These are phyloP conservation scores for Fundulus diaphanus DNA, from an alignment of 2,797 vertebrate genomes.

Conservation along the genomic window DNA sequence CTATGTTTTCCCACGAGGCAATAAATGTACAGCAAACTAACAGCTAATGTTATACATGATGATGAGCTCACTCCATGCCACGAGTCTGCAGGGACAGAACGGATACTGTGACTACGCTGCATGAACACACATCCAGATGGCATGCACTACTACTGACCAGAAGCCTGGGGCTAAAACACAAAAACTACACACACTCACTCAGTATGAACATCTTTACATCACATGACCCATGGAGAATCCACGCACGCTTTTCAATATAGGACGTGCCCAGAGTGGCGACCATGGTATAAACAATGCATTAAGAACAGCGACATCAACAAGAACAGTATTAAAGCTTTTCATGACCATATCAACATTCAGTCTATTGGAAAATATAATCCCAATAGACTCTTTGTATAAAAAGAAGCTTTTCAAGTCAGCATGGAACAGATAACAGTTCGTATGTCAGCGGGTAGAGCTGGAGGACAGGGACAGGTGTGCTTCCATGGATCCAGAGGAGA, in stretches of 20 bases:
- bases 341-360: conserved; percentile 85
- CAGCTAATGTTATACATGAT: conserved; percentile 63
- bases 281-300: conserved; percentile 71
- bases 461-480: conserved; percentile 58
- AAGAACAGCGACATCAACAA: conserved; percentile 68
- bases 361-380: conserved; percentile 82
- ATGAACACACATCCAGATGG: conserved; percentile 54
- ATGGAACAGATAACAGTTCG: conserved; percentile 80
- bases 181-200: conserved; percentile 33
- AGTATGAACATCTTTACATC: conserved; percentile 58
- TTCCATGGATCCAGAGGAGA: conserved; percentile 60
- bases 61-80: conserved; percentile 64
- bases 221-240: conserved; percentile 60
- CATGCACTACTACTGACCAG: conserved; percentile 72
- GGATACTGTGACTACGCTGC: conserved; percentile 48
- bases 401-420: conserved; percentile 85
- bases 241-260: conserved; percentile 38
- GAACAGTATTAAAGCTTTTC: conserved; percentile 83
- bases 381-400: conserved; percentile 83
- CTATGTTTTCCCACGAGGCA: conserved; percentile 75
- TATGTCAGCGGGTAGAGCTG: conserved; percentile 40
- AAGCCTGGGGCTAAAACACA: conserved; percentile 41
- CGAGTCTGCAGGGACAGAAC: conserved; percentile 47
- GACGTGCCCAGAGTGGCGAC: conserved; percentile 48
- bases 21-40: conserved; percentile 78